These are phyloP conservation scores for Cancer borealis DNA, from an alignment of 2,888 invertebrate genomes.

Conservation along the genomic window DNA sequence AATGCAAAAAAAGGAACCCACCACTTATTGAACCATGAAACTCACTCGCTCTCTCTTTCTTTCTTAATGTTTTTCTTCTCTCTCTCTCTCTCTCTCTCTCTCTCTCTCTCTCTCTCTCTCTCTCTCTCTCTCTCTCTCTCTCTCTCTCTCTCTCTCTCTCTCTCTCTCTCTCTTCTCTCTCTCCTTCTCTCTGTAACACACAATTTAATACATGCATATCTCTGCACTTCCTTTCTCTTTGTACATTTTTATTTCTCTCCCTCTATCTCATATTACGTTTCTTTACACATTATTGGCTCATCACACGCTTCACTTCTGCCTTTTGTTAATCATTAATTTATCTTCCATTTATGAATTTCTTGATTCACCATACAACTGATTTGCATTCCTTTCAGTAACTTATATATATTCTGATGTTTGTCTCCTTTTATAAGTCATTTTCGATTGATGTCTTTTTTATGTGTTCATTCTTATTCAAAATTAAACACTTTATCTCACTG, in stretches of 20 bases:
- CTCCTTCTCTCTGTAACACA: not conserved
- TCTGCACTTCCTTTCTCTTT: not conserved
- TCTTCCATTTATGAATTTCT: not conserved
- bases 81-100: not conserved
- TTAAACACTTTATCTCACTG: too few relatives aligned
- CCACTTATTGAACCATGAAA: too few relatives aligned
- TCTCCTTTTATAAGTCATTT: too few relatives aligned
- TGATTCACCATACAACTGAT: too few relatives aligned
- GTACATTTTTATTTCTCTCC: not conserved
- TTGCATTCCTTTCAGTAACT: not conserved
- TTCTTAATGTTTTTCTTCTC: not conserved
- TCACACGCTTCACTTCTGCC: not conserved
- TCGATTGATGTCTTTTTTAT: too few relatives aligned
- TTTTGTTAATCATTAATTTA: not conserved
- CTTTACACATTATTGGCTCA: not conserved
- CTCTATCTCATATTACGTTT: not conserved
- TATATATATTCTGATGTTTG: too few relatives aligned
- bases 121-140: not conserved
- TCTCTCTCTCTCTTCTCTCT: not conserved
- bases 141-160: not conserved
- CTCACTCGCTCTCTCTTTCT: too few relatives aligned
- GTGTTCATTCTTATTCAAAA: too few relatives aligned
- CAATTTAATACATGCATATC: not conserved
- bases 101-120: not conserved
- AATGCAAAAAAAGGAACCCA: not conserved